Percentiles rank a stretch among this genome's conserved stretches.
phyloP scores from a whole-genome alignment of 2,888 invertebrate genomes.

The Pollenia labialis region DNA sequence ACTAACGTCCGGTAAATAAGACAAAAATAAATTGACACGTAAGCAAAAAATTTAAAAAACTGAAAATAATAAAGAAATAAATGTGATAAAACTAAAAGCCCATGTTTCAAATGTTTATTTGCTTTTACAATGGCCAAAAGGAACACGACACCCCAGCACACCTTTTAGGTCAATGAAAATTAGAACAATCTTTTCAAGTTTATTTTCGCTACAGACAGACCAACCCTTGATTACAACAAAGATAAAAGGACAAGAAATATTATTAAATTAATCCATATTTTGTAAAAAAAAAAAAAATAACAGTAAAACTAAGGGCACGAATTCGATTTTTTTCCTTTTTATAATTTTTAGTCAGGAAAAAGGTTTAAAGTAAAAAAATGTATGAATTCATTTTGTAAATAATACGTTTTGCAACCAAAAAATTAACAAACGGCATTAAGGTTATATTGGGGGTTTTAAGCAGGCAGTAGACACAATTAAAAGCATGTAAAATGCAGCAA shows the following conservation, averaged over 20 bases:
- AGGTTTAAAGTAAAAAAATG: conserved; percentile 6
- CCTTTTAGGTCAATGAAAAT: conserved; percentile 61
- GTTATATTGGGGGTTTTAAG: not conserved
- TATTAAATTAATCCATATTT: conserved; percentile 14
- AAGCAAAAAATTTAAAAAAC: conserved; percentile 9
- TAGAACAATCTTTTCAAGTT: conserved; percentile 56
- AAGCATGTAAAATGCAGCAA: no score
- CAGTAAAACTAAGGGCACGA: conserved; percentile 3
- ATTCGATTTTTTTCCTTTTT: not conserved
- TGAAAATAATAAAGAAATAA: conserved; percentile 12
- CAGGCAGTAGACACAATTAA: not conserved
- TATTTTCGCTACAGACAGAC: conserved; percentile 12
- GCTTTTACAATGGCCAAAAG: conserved; percentile 30
- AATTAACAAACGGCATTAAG: not conserved
- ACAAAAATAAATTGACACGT: not conserved
- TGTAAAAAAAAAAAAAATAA: not conserved
- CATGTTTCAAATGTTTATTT: conserved; percentile 52
- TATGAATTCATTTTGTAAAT: conserved; percentile 25
- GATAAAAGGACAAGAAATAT: not conserved
- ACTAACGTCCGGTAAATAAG: conserved; percentile 31
- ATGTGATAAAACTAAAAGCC: not conserved
- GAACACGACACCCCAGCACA: conserved; percentile 13
- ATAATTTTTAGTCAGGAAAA: conserved; percentile 25
- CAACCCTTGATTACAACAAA: conserved; percentile 31
- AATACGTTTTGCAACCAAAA: not conserved